Evolutionary conservation across 2,113 vertebrate species (phyloP).

Genomic region (Boleophthalmus pectinirostris): DNA sequence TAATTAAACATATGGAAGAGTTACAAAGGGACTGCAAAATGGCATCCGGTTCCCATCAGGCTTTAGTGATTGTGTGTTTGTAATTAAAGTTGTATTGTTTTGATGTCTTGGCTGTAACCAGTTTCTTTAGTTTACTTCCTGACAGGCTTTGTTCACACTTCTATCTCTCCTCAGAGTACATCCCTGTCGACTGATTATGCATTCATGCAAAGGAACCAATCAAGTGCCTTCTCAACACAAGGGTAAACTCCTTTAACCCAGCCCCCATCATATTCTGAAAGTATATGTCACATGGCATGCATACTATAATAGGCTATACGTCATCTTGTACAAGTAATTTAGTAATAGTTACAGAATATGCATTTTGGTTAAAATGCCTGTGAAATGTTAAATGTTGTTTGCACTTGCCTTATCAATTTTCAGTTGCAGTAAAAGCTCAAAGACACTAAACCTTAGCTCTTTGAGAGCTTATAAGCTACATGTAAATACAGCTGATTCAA

Average conservation of each 20-base stretch:
- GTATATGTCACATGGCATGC: background rate
- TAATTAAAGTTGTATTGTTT: conserved; percentile 9
- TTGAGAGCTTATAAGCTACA: conserved; percentile 11
- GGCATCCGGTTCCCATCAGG: background rate
- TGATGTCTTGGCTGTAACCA: background rate
- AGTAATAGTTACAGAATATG: background rate
- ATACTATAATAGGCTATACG: too few relatives aligned
- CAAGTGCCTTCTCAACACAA: conserved; percentile 10
- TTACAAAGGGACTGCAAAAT: conserved; percentile 2
- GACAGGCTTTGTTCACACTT: conserved; percentile 15
- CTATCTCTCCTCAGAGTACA: conserved; percentile 9
- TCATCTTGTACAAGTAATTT: background rate
- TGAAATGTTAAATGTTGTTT: background rate
- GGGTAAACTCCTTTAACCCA: background rate
- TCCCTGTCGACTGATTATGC: conserved; percentile 22
- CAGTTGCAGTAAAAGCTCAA: background rate
- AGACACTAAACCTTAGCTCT: background rate
- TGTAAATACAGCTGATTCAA: conserved; percentile 10
- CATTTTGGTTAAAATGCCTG: background rate
- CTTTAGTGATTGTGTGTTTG: background rate
- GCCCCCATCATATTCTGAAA: conserved; percentile 19
- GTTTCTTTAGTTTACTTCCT: conserved; percentile 17
- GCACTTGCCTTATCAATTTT: background rate
- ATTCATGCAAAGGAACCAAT: conserved; percentile 31
- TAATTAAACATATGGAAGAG: conserved; percentile 6